phyloP scores from a whole-genome alignment of 2,797 vertebrate species.

The Siniperca scherzeri region DNA sequence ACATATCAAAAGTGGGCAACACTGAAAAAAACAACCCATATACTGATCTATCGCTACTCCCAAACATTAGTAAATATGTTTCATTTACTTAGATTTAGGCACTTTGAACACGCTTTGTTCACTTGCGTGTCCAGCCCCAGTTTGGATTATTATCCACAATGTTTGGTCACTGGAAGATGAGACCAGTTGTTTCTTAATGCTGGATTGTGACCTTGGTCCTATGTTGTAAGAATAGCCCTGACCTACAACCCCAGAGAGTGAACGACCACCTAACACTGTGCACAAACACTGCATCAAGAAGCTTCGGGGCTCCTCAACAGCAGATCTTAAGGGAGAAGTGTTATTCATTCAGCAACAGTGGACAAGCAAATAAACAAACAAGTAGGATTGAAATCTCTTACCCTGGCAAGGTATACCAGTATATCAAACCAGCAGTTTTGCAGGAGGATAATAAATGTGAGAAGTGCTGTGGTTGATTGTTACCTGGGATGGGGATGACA shows the following conservation, averaged over 20 bases:
- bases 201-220: slow-evolving; percentile 25
- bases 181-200: not conserved
- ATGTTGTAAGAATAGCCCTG: slow-evolving; percentile 37
- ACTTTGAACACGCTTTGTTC: not conserved
- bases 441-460: not conserved
- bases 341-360: not conserved
- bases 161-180: slow-evolving; percentile 5
- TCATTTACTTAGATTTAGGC: not conserved
- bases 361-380: not conserved
- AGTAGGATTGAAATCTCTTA: not conserved
- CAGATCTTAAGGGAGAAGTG: not conserved
- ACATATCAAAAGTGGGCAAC: not conserved
- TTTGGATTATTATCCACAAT: slow-evolving; percentile 2
- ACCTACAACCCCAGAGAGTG: slow-evolving; percentile 12
- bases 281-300: not conserved
- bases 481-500: slow-evolving; percentile 94
- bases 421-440: not conserved
- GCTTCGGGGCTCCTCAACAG: not conserved
- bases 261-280: not conserved
- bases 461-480: slow-evolving; percentile 48
- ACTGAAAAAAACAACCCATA: not conserved
- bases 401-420: not conserved
- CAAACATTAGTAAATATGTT: not conserved
- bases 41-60: no score
- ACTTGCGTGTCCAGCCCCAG: not conserved